These are phyloP conservation scores for Tromatobia lineatoria DNA, from an alignment of 2,888 invertebrate species.

Conservation along the genomic window DNA sequence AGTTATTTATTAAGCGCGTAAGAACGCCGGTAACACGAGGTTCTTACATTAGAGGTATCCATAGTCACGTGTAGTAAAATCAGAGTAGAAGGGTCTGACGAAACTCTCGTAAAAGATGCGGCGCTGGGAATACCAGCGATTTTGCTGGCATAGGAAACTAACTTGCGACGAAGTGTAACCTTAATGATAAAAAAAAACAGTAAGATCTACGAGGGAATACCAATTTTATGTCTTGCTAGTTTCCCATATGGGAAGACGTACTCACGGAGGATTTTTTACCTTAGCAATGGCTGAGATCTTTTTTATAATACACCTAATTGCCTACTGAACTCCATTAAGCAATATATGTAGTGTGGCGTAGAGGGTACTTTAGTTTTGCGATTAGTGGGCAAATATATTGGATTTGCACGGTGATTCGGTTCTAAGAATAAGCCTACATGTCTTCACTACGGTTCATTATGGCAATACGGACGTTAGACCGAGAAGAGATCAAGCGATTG, in stretches of 20 bases:
- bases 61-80: slow-evolving; percentile 36
- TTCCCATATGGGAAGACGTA: not conserved
- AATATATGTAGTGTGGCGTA: slow-evolving; percentile 18
- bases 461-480: slow-evolving; percentile 15
- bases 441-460: slow-evolving; percentile 21
- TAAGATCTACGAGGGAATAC: not conserved
- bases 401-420: slow-evolving; percentile 25
- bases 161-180: slow-evolving; percentile 3
- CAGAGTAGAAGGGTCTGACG: slow-evolving; percentile 52
- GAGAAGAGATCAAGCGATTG: slow-evolving; percentile 42
- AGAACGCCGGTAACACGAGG: not conserved
- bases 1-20: slow-evolving; percentile 40
- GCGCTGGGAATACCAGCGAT: slow-evolving; percentile 30
- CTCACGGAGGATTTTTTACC: not conserved
- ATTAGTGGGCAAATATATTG: slow-evolving; percentile 5
- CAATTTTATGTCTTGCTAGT: not conserved
- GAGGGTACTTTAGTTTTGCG: slow-evolving; percentile 13
- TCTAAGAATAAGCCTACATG: slow-evolving; percentile 14
- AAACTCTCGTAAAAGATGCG: slow-evolving; percentile 55
- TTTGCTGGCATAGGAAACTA: not conserved
- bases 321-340: slow-evolving; percentile 32
- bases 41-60: not conserved
- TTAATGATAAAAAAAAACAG: slow-evolving; percentile 7
- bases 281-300: not conserved
- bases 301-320: slow-evolving; percentile 43